Conservation (phyloP, 2,113 vertebrate genomes). For the Paralichthys olivaceus region DNA sequence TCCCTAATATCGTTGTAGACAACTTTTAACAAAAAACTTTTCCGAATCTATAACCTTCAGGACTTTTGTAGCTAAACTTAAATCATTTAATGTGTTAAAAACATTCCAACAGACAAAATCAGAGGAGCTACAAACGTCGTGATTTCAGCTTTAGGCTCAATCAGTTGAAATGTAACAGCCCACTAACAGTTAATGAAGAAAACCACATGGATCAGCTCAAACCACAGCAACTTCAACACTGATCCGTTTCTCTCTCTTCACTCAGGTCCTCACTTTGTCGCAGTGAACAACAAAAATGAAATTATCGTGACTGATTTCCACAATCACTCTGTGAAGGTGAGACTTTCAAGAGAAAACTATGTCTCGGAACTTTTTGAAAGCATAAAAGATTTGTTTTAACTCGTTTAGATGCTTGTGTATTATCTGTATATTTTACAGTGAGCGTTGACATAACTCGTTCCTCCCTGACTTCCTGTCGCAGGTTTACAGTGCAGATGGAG, state of each 20-base stretch:
- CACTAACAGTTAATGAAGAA: constrained; percentile 16
- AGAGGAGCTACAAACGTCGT: neutral
- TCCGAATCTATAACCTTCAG: neutral
- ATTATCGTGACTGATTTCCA: constrained; percentile 98
- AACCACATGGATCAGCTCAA: neutral
- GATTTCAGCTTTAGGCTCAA: constrained; percentile 3
- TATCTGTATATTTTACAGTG: neutral
- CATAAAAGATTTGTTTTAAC: too few relatives aligned
- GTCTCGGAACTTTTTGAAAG: too few relatives aligned
- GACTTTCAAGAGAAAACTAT: constrained; percentile 10
- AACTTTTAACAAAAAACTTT: too few relatives aligned
- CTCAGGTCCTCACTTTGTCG: constrained; percentile 95
- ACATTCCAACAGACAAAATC: neutral
- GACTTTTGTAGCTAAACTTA: neutral
- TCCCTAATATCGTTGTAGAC: too few relatives aligned
- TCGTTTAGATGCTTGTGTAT: neutral
- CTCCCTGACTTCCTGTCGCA: constrained; percentile 56
- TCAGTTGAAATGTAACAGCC: neutral
- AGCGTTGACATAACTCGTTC: neutral
- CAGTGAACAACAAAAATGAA: constrained; percentile 98
- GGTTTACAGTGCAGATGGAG: constrained; percentile 96
- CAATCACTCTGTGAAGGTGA: constrained; percentile 98
- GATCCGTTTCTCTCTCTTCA: neutral
- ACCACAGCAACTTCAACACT: neutral
- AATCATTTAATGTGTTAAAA: neutral